Conservation (phyloP, 1,140 invertebrate genomes). For the Anastatus disparis region DNA sequence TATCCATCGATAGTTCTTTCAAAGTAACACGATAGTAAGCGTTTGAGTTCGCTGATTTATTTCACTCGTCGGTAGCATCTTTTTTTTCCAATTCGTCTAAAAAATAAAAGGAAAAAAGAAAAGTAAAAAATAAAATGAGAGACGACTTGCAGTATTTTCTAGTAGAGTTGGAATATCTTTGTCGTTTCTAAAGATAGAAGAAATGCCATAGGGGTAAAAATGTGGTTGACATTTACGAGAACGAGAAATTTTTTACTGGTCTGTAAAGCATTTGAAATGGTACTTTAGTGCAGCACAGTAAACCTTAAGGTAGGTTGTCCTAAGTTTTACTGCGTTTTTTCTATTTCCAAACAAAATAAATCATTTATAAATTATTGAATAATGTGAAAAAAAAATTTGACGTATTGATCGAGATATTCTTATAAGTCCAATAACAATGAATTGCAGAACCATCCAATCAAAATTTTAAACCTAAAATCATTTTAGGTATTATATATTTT, state of each 20-base stretch:
- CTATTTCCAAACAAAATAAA: neutral
- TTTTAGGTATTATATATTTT: too few relatives aligned
- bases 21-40: neutral
- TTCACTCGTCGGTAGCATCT: neutral
- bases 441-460: too few relatives aligned
- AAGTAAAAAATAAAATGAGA: neutral
- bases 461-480: too few relatives aligned
- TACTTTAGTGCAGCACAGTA: neutral
- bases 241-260: neutral
- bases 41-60: neutral
- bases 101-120: neutral
- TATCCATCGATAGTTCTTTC: neutral
- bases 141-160: neutral
- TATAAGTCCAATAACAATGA: too few relatives aligned
- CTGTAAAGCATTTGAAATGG: neutral
- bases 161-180: too few relatives aligned
- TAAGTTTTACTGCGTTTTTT: neutral
- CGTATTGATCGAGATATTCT: too few relatives aligned
- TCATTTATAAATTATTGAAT: too few relatives aligned
- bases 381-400: too few relatives aligned
- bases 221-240: neutral
- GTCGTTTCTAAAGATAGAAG: neutral
- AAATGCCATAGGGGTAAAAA: neutral
- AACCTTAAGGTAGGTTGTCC: neutral
- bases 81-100: neutral